Percentiles rank a stretch among this genome's conserved stretches.
Conservation (phyloP, 2,888 invertebrate genomes). For the Eudasyphora cyanicolor region DNA sequence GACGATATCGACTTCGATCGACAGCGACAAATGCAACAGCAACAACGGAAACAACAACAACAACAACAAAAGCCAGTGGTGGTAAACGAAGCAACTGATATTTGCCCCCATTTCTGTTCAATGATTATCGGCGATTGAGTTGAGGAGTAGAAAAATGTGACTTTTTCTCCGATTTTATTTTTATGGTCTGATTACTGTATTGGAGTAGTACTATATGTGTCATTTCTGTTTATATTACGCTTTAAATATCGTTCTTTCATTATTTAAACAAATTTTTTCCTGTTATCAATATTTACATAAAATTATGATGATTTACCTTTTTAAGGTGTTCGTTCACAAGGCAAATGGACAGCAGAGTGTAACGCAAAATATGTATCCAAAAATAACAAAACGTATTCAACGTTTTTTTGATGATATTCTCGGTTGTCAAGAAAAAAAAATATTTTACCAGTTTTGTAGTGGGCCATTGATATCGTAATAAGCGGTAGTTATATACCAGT, state of each 20-base stretch:
- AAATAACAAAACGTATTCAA: no score
- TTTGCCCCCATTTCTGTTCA: conserved; percentile 50
- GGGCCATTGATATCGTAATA: no score
- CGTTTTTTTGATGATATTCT: no score
- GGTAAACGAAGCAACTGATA: conserved; percentile 41
- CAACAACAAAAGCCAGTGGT: neutral
- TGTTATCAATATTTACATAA: conserved; percentile 73
- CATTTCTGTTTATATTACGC: conserved; percentile 67
- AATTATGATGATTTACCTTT: conserved; percentile 60
- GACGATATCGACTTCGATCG: neutral
- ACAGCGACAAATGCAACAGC: neutral
- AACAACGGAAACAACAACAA: neutral
- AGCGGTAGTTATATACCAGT: no score
- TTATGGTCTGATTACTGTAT: no score
- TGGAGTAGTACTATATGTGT: no score
- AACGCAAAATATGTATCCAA: no score
- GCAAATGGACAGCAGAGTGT: neutral
- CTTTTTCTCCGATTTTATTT: conserved; percentile 7
- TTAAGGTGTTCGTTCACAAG: neutral
- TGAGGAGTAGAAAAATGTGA: neutral
- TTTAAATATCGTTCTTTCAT: conserved; percentile 65
- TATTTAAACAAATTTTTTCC: conserved; percentile 66
- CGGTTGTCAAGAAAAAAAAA: no score
- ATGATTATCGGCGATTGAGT: neutral
- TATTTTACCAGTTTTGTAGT: no score